A percentile compares a stretch with the other conserved stretches of the same genome.
Conservation (phyloP, 1,140 invertebrate genomes). For the Drosophila suzukii region DNA sequence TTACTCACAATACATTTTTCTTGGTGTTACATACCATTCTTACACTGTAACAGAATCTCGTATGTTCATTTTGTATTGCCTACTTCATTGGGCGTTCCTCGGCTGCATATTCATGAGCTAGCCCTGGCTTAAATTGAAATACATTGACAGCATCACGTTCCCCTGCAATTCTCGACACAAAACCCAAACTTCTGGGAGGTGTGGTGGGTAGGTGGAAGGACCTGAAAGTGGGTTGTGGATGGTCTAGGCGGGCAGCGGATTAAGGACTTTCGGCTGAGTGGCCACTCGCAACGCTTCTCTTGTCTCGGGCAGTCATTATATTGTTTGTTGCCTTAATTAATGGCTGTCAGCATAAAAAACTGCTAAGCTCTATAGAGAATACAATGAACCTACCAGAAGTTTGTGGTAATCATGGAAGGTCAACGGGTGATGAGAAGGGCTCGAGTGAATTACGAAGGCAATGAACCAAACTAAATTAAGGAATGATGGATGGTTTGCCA, state of each 20-base stretch:
- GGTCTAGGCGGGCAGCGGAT: slow-evolving; percentile 22
- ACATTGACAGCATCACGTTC: slow-evolving; percentile 28
- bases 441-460: slow-evolving; percentile 10
- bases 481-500: too few relatives aligned
- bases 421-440: neutral
- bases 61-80: slow-evolving; percentile 17
- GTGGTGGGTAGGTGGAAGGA: neutral
- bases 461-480: slow-evolving; percentile 4
- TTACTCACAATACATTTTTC: neutral
- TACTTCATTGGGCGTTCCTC: slow-evolving; percentile 19
- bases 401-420: neutral
- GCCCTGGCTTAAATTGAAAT: slow-evolving; percentile 9
- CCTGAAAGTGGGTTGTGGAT: neutral
- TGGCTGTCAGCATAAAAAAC: slow-evolving; percentile 57
- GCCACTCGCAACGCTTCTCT: slow-evolving; percentile 41
- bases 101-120: slow-evolving; percentile 51
- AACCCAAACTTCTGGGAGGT: neutral
- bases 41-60: neutral
- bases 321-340: slow-evolving; percentile 67
- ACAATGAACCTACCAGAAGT: slow-evolving; percentile 43
- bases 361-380: slow-evolving; percentile 7
- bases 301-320: slow-evolving; percentile 55
- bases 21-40: neutral
- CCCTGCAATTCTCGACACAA: slow-evolving; percentile 12
- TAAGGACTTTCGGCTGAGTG: slow-evolving; percentile 57